A percentile compares a stretch with the other conserved stretches of the same genome.
Conservation (phyloP, 1,140 invertebrate species). For the Intoshia linei region DNA sequence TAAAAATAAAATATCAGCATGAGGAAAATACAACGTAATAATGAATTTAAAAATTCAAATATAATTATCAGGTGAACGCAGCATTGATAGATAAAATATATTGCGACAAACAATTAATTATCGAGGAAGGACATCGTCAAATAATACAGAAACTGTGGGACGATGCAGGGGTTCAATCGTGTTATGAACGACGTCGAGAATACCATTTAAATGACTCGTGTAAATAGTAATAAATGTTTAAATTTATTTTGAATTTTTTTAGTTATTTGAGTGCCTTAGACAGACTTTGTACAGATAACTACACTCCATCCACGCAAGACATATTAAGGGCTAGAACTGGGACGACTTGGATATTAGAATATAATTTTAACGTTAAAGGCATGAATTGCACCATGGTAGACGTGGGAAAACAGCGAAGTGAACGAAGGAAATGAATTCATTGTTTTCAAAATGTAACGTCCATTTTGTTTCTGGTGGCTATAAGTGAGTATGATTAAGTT, state of each 20-base stretch:
- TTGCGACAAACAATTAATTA: too few species aligned
- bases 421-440: slow-evolving; percentile 30
- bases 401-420: slow-evolving; percentile 29
- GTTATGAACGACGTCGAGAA: slow-evolving; percentile 87
- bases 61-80: too few species aligned
- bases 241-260: too few species aligned
- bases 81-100: too few species aligned
- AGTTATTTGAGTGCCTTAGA: slow-evolving; percentile 86
- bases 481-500: slow-evolving; percentile 30
- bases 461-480: slow-evolving; percentile 30
- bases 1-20: too few species aligned
- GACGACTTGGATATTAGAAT: slow-evolving; percentile 77
- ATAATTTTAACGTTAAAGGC: slow-evolving; percentile 79
- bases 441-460: slow-evolving; percentile 32
- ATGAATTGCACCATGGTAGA: slow-evolving; percentile 35
- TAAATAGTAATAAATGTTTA: slow-evolving; percentile 70
- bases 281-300: slow-evolving; percentile 55
- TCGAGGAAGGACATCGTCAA: too few species aligned
- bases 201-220: slow-evolving; percentile 97
- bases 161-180: slow-evolving; percentile 85
- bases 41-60: too few species aligned
- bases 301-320: slow-evolving; percentile 80
- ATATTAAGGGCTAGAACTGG: slow-evolving; percentile 80
- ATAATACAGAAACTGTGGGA: slow-evolving; percentile 77
- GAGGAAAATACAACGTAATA: too few species aligned